Base-by-base conservation (phyloP, 2,888 invertebrate species). In the Sminthurides aquaticus region DNA sequence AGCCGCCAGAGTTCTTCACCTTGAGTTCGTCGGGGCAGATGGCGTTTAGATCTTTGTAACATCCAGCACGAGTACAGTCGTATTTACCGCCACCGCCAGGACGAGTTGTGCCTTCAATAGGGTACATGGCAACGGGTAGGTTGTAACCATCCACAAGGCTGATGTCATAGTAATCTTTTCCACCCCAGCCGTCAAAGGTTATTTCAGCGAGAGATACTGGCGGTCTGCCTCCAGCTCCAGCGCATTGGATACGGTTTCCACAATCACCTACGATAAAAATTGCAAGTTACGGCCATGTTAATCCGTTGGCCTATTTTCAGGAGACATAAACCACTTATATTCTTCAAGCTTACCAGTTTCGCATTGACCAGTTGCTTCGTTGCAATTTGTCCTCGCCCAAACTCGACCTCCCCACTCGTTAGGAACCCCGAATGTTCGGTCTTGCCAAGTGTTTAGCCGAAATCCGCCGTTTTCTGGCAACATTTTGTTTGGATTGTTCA, bases 111-210 rank as follows among this genome's bases (percentile, higher is more conserved):
- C 62, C 58, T 0, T 66, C 63, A 18, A 62, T 49, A 1, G 64
- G 69, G 70, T 75, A 75, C 66, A 79, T 70, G 22, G 66, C 54
- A 11, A 77, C 75, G 52, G 77, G 75, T 11, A 80, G 65, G 69
- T 82, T 82, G 76, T 78, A 82, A 2, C 82, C 82, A 73, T 82
- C 82, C 11, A 82, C 82, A 26, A 80, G 73, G 22, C 80, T 81
- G 58, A 82, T 76, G 70, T 82, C 82, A 73, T 82, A 82, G 73
- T 77, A 81, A 74, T 82, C 82, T 63, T 77, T 71, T n/a, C 78
- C 78, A 57, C 59, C 62, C 52, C 49, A 69, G 22, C 67, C 62
- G 27, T 72, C 69, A 55, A 72, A 55, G 52, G 76, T 78, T 43
- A 72, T 75, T 18, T 79, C 79, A 60, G 76, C 77, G n/a, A 81